Evolutionary conservation across 2,888 invertebrate species (phyloP).

Genomic region (Vannuccia rotundouncinata): DNA sequence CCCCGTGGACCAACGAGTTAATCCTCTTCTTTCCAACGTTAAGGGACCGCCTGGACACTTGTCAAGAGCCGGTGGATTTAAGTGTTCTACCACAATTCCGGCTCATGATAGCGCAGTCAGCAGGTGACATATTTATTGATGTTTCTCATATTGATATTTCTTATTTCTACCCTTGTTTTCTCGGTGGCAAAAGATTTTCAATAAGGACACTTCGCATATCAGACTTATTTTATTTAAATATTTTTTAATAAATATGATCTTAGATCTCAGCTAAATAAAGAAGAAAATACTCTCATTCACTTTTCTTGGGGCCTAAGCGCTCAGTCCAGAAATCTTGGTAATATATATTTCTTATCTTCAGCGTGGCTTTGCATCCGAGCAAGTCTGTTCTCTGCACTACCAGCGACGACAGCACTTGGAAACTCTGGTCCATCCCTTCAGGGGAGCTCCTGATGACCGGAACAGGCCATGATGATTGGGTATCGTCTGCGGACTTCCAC

Average conservation of each 20-base stretch:
- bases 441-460: slow-evolving; percentile 56
- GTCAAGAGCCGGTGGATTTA: slow-evolving; percentile 52
- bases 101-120: slow-evolving; percentile 54
- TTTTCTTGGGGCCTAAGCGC: too few species aligned
- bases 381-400: slow-evolving; percentile 55
- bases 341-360: slow-evolving; percentile 40
- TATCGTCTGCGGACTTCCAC: slow-evolving; percentile 56
- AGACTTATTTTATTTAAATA: too few species aligned
- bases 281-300: too few species aligned
- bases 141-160: too few species aligned
- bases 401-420: slow-evolving; percentile 57
- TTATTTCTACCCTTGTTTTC: too few species aligned
- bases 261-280: too few species aligned
- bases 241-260: too few species aligned
- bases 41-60: slow-evolving; percentile 49
- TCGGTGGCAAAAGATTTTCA: too few species aligned
- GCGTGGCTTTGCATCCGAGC: slow-evolving; percentile 53
- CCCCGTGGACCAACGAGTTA: slow-evolving; percentile 53
- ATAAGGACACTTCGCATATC: too few species aligned
- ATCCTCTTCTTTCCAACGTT: slow-evolving; percentile 49
- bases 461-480: slow-evolving; percentile 57
- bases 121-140: slow-evolving; percentile 45
- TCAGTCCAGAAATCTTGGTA: too few species aligned
- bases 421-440: slow-evolving; percentile 55
- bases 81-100: slow-evolving; percentile 50